These are phyloP conservation scores for Zeugodacus cucurbitae DNA, from an alignment of 1,140 invertebrate genomes.

Conservation along the genomic window DNA sequence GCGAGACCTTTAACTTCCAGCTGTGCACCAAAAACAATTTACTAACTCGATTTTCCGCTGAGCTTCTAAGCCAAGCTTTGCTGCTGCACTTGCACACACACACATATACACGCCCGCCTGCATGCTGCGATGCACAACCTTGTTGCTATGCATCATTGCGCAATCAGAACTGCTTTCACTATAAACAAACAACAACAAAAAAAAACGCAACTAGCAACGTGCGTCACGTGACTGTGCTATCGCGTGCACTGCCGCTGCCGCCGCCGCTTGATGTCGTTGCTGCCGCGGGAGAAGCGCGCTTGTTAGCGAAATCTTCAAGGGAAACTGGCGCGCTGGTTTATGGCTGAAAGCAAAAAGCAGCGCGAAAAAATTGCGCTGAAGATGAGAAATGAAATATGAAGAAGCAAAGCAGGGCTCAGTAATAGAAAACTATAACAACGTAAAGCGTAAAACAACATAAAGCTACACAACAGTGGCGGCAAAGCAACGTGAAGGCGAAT, in stretches of 20 bases:
- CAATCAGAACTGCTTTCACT: background rate
- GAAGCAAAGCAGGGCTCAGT: background rate
- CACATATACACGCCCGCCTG: background rate
- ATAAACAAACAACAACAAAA: background rate
- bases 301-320: background rate
- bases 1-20: background rate
- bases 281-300: background rate
- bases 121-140: background rate
- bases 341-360: background rate
- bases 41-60: background rate
- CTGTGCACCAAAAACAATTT: background rate
- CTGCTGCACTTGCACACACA: no score
- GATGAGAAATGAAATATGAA: constrained; percentile 34
- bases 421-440: background rate
- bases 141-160: background rate
- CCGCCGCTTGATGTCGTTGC: background rate
- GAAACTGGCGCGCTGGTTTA: background rate
- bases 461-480: background rate
- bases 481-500: constrained; percentile 4
- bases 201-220: background rate
- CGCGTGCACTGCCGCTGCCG: background rate
- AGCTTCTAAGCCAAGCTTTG: background rate
- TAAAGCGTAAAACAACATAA: background rate
- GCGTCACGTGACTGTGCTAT: constrained; percentile 12
- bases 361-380: background rate